A percentile compares a stretch with the other conserved stretches of the same genome.
phyloP scores from a whole-genome alignment of 2,113 vertebrate species.

The Apteryx owenii region DNA sequence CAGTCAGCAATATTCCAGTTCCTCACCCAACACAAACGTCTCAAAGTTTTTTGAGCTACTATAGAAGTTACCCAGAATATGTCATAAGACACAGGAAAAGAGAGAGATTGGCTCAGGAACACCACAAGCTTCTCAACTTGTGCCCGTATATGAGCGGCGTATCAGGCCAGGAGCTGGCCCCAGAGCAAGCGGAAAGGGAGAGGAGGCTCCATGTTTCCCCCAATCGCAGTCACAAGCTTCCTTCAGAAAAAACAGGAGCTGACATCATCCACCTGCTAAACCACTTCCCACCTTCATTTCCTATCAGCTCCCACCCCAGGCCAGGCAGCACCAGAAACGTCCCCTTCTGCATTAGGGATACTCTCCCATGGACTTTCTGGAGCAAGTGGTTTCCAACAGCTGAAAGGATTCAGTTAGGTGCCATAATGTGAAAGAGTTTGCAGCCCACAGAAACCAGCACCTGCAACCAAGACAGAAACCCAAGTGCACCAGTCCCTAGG shows the following conservation, averaged over 20 bases:
- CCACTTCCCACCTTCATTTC: too few relatives aligned
- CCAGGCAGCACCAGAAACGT: neutral
- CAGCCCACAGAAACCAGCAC: neutral
- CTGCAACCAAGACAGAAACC: neutral
- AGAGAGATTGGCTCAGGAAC: neutral
- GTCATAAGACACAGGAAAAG: neutral
- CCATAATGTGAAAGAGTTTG: neutral
- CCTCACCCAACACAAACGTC: accelerated
- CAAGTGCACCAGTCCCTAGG: neutral
- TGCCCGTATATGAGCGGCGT: neutral
- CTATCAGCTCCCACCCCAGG: neutral
- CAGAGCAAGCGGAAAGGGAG: neutral
- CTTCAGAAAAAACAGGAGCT: neutral
- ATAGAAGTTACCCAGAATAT: neutral
- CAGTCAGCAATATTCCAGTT: neutral
- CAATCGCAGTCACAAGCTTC: accelerated
- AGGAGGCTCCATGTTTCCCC: neutral
- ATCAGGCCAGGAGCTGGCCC: neutral
- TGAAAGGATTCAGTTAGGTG: neutral
- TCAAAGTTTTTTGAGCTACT: neutral
- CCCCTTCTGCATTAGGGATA: neutral
- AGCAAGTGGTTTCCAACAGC: neutral
- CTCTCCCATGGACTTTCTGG: neutral
- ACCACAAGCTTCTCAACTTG: accelerated
- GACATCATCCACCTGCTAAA: neutral